A percentile compares a stretch with the other conserved stretches of the same genome.
Evolutionary conservation across 2,113 vertebrate species (phyloP).

Genomic region (Eudyptes chrysolophus): DNA sequence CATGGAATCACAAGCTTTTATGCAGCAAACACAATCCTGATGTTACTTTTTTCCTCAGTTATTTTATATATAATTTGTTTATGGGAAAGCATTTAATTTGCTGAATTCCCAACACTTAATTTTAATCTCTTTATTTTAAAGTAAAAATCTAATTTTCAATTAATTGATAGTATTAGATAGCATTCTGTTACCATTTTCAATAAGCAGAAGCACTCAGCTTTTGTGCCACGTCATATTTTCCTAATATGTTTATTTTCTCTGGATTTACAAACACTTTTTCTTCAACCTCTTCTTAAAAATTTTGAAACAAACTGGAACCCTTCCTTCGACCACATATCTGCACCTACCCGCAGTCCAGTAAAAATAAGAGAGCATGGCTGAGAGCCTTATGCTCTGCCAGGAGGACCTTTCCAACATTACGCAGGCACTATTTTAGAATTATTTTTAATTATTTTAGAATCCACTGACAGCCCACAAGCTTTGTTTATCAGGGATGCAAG

Average conservation of each 20-base stretch:
- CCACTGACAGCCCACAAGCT: neutral
- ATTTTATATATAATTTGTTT: neutral
- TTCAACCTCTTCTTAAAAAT: neutral
- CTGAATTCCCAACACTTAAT: neutral
- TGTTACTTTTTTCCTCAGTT: neutral
- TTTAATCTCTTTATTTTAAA: neutral
- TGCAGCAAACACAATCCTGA: neutral
- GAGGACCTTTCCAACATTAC: neutral
- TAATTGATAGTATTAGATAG: neutral
- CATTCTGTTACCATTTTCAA: neutral
- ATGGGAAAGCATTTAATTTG: neutral
- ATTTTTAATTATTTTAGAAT: neutral
- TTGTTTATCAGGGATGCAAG: neutral
- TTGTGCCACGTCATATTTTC: neutral
- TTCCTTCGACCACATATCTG: neutral
- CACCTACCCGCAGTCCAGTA: neutral
- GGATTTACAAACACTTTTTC: neutral
- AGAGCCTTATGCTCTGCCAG: neutral
- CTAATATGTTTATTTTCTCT: neutral
- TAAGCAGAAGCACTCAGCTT: neutral
- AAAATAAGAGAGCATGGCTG: neutral
- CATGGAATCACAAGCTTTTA: neutral
- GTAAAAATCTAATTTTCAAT: neutral
- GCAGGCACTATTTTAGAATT: neutral
- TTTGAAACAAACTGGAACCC: neutral